These are phyloP conservation scores for Pegea sp. DNA, from an alignment of 23 tunicate species.

Conservation along the genomic window DNA sequence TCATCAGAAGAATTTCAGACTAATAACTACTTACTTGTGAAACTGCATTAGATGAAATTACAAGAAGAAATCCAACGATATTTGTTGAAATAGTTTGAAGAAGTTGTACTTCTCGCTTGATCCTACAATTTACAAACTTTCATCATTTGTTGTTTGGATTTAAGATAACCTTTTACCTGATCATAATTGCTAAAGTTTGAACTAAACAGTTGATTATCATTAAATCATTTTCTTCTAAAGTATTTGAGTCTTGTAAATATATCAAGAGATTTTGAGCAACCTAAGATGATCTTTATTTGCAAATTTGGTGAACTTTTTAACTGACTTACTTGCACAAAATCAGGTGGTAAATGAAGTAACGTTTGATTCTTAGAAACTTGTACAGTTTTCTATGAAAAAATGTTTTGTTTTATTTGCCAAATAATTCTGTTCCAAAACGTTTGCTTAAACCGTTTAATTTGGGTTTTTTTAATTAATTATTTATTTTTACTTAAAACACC, in stretches of 20 bases:
- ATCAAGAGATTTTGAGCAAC: conserved; percentile 14
- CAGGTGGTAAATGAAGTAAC: conserved; percentile 17
- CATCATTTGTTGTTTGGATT: neutral
- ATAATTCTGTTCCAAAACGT: conserved; percentile 22
- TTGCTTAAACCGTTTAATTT: conserved; percentile 3
- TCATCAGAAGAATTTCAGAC: too few species aligned
- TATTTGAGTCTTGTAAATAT: conserved; percentile 9
- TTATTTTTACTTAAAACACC: too few species aligned
- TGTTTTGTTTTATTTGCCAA: too few species aligned
- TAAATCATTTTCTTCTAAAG: conserved; percentile 6
- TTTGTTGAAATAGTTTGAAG: conserved; percentile 45
- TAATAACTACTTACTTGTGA: conserved; percentile 14
- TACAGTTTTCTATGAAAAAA: too few species aligned
- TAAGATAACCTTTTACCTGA: conserved; percentile 5
- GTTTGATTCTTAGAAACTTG: too few species aligned
- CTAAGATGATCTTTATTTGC: conserved; percentile 1
- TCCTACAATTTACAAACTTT: too few species aligned
- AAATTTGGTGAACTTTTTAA: neutral
- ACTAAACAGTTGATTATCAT: conserved; percentile 16
- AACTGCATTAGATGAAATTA: conserved; percentile 31
- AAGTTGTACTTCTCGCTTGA: too few species aligned
- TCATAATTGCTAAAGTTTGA: conserved; percentile 16
- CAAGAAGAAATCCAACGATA: conserved; percentile 25
- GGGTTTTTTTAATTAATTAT: too few species aligned
- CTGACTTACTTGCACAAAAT: conserved; percentile 14